Percentiles rank a stretch among this genome's conserved stretches.
Conservation (phyloP, 2,888 invertebrate genomes). For the Conops quadrifasciatus region DNA sequence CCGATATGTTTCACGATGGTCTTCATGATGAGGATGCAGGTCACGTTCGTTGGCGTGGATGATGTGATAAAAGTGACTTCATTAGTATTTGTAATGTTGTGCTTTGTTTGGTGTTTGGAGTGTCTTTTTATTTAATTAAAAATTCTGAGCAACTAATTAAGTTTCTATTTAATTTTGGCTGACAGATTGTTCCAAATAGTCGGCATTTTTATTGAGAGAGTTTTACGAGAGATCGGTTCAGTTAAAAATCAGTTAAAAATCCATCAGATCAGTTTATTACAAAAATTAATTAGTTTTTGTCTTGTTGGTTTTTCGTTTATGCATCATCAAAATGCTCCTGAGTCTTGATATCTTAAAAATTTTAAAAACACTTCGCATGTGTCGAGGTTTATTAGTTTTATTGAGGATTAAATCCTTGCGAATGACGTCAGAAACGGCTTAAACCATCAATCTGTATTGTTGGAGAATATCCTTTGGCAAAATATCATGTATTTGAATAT, state of each 20-base stretch:
- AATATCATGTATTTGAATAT: no score
- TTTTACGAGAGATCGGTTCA: background rate
- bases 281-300: background rate
- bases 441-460: no score
- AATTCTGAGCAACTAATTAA: constrained; percentile 6
- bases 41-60: constrained; percentile 26
- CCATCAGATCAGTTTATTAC: background rate
- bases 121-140: constrained; percentile 21
- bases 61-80: constrained; percentile 28
- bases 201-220: constrained; percentile 24
- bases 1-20: background rate
- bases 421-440: no score
- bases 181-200: constrained; percentile 24
- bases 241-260: no score
- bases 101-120: background rate
- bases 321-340: background rate
- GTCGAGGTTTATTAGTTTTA: no score
- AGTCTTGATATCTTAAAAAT: background rate
- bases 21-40: constrained; percentile 11
- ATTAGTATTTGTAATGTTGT: background rate
- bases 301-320: no score
- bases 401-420: no score
- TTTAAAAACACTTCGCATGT: no score
- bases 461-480: no score
- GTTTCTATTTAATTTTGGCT: background rate